Percentiles rank a stretch among this genome's conserved stretches.
phyloP scores from a whole-genome alignment of 2,888 invertebrate species.

The Copidosoma aretas region DNA sequence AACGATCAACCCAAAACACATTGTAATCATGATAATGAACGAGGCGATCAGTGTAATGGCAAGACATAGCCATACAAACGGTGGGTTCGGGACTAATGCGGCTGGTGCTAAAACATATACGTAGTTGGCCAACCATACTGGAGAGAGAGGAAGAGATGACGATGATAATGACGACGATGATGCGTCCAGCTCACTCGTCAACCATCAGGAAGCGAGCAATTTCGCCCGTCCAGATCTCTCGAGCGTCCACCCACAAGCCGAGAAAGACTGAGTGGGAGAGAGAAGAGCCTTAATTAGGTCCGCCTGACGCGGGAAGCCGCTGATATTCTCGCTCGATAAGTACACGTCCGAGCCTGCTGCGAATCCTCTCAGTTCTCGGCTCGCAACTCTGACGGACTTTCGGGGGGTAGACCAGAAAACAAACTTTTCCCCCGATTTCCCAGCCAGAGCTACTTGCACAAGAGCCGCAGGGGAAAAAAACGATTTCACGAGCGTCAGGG shows the following conservation, averaged over 20 bases:
- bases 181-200: constrained; percentile 50
- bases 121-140: background rate
- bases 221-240: constrained; percentile 46
- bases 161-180: constrained; percentile 39
- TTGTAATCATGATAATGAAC: background rate
- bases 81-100: no score
- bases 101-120: background rate
- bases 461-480: no score
- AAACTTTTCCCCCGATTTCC: no score
- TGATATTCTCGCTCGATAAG: constrained; percentile 45
- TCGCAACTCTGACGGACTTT: no score
- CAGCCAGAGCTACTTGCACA: no score
- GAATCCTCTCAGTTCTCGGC: no score
- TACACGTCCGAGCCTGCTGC: background rate
- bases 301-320: constrained; percentile 43
- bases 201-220: constrained; percentile 57
- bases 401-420: no score
- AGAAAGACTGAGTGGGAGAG: constrained; percentile 24
- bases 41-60: background rate
- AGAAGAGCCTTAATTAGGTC: constrained; percentile 54
- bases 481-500: no score
- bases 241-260: constrained; percentile 45
- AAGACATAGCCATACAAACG: background rate
- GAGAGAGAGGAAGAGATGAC: background rate
- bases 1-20: no score